Evolutionary conservation across 1,140 invertebrate genomes (phyloP).

Genomic region (Antheraea pernyi): DNA sequence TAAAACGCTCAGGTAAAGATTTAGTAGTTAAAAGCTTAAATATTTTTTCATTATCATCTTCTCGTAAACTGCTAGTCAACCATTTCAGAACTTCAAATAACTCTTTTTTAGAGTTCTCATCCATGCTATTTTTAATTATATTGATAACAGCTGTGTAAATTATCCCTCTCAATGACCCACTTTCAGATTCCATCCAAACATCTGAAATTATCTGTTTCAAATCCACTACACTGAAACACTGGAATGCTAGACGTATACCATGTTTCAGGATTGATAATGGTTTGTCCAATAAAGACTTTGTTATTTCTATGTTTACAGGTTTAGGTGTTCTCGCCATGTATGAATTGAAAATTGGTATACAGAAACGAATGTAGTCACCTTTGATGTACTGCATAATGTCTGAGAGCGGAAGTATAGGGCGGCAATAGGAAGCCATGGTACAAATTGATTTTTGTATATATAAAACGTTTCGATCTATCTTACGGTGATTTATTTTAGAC

Average conservation of each 20-base stretch:
- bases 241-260: constrained; percentile 51
- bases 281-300: constrained; percentile 37
- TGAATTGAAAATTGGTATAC: constrained; percentile 50
- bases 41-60: constrained; percentile 44
- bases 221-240: constrained; percentile 36
- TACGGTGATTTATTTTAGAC: constrained; percentile 42
- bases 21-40: constrained; percentile 26
- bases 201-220: constrained; percentile 37
- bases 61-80: constrained; percentile 36
- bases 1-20: constrained; percentile 29
- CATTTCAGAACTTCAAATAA: constrained; percentile 42
- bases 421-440: constrained; percentile 38
- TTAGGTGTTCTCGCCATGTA: constrained; percentile 42
- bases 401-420: constrained; percentile 51
- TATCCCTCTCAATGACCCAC: constrained; percentile 46
- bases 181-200: constrained; percentile 54
- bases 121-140: constrained; percentile 30
- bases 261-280: constrained; percentile 58
- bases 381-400: constrained; percentile 40
- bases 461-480: constrained; percentile 33
- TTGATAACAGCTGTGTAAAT: constrained; percentile 43
- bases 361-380: constrained; percentile 52
- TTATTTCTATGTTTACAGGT: constrained; percentile 36
- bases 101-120: constrained; percentile 22
- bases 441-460: constrained; percentile 50